phyloP scores from a whole-genome alignment of 2,113 vertebrate genomes.

The Oncorhynchus clarkii region DNA sequence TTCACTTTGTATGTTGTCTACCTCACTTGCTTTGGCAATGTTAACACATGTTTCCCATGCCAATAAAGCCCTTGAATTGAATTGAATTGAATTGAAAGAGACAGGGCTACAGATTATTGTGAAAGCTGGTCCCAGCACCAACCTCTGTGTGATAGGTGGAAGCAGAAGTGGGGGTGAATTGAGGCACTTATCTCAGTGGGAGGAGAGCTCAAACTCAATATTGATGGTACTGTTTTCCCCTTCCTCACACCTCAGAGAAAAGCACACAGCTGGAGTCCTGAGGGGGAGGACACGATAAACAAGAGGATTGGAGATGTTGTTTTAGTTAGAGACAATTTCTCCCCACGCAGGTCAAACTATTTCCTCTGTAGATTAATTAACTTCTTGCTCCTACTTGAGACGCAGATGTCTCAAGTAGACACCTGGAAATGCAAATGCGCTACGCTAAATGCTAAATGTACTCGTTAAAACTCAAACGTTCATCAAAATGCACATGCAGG shows the following conservation, averaged over 20 bases:
- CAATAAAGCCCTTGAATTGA: too few species aligned
- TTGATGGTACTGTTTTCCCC: conserved; percentile 25
- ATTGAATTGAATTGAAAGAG: too few species aligned
- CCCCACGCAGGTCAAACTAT: background rate
- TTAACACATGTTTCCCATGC: too few species aligned
- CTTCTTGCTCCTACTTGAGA: too few species aligned
- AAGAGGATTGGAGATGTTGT: background rate
- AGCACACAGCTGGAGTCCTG: background rate
- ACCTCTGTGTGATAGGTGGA: background rate
- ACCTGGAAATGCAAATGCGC: too few species aligned
- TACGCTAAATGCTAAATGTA: too few species aligned
- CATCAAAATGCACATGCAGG: too few species aligned
- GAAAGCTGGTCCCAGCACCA: background rate
- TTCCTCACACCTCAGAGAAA: conserved; percentile 31
- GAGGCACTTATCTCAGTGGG: conserved; percentile 26
- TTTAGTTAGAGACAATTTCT: background rate
- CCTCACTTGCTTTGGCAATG: too few species aligned
- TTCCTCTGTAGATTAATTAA: background rate
- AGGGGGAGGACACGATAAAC: background rate
- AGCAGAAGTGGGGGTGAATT: conserved; percentile 29
- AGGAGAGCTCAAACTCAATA: background rate
- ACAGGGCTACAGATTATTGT: background rate
- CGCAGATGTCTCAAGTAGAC: too few species aligned
- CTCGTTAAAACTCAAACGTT: too few species aligned
- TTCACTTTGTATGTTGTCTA: too few species aligned